phyloP scores from a whole-genome alignment of 37 sponge, comb jelly and placozoan species.

The Hexactinellida sp. region DNA sequence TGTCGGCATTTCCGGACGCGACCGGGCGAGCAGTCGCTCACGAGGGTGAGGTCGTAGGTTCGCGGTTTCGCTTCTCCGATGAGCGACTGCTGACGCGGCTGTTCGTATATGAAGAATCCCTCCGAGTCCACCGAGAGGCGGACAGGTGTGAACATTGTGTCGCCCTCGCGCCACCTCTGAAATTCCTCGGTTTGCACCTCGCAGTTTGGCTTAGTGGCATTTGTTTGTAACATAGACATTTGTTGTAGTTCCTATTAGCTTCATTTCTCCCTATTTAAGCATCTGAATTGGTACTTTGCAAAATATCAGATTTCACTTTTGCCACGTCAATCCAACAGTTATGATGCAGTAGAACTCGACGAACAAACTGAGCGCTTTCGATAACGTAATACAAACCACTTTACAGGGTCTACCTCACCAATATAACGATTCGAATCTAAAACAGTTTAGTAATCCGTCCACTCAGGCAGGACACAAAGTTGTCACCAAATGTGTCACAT shows the following conservation, averaged over 20 bases:
- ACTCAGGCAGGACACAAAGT: too few species aligned
- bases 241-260: not conserved
- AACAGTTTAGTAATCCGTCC: too few species aligned
- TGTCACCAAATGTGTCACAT: not conserved
- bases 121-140: not conserved
- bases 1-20: not conserved
- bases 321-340: too few species aligned
- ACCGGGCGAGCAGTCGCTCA: not conserved
- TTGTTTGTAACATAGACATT: not conserved
- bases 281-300: not conserved
- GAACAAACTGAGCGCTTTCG: too few species aligned
- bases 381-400: too few species aligned
- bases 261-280: not conserved
- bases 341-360: too few species aligned
- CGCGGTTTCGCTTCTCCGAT: slow-evolving; percentile 9
- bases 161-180: not conserved
- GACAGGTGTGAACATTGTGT: not conserved
- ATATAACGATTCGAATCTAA: too few species aligned
- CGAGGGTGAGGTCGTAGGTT: not conserved
- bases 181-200: not conserved
- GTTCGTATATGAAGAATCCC: not conserved
- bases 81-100: not conserved
- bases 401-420: too few species aligned
- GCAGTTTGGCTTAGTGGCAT: not conserved
- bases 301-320: too few species aligned